Evolutionary conservation across 2,888 invertebrate genomes (phyloP), one percentile per base, ranked within the genome.

Genomic region (Beris morrisii): DNA sequence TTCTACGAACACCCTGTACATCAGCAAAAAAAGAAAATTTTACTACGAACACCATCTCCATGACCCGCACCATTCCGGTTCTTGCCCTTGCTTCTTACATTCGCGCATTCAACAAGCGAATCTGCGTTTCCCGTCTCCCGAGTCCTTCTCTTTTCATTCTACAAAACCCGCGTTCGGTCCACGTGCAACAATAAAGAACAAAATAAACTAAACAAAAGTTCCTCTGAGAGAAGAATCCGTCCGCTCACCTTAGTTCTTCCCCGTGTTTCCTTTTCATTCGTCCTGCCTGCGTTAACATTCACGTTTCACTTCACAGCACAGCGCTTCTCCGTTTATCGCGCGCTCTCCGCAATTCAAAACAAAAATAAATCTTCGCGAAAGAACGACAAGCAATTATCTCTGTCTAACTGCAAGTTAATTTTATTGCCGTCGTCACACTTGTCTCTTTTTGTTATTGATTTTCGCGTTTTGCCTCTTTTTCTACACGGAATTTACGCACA

Each of bases 41-140:
- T 22, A 22, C 22, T 22, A 22, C 22, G 22, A 22, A 22, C 22
- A 22, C 3, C 22, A 22, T 22, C 22, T 22, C 22, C 22, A 22
- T 22, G 22, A 22, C 22, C 22, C n/a, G n/a, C n/a, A 22, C 22
- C 22, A 38, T 38, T 38, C 12, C 7, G 56, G 56, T 56, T 56
- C 43, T n/a, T 15, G 56, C 56, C n/a, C 22, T 15, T n/a, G 55
- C 55, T 55, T 22, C 22, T 22, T 22, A 22, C 22, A 22, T 22
- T 22, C 22, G 22, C 43, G 56, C 56, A 56, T 56, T 56, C 56
- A 56, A 56, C 56, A 56, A 56, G 56, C 56, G 15, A 15, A 56
- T 38, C 22, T 9, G 38, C 3, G 7, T 56, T 43, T 5, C 11
- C 15, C 6, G 32, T 38, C 43, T 15, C 22, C 15, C 43, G 32